phyloP scores from a whole-genome alignment of 64 coral and sea anemone genomes.

The Montipora sp. region DNA sequence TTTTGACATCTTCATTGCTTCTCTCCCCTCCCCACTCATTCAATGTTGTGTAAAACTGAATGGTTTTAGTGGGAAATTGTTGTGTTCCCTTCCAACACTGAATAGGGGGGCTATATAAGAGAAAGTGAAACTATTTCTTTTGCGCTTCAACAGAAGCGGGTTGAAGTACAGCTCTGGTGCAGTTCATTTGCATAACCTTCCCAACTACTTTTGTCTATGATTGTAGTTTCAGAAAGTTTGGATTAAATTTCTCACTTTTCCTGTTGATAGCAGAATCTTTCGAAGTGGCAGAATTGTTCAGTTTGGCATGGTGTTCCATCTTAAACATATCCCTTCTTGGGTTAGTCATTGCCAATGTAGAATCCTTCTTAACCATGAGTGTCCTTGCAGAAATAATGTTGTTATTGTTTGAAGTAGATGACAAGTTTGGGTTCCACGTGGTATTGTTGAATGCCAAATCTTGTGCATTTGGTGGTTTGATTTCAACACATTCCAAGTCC shows the following conservation, averaged over 20 bases:
- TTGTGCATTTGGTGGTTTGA: constrained; percentile 22
- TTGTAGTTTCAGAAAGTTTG: neutral
- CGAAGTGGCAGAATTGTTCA: neutral
- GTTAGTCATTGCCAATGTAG: neutral
- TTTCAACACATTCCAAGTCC: constrained; percentile 15
- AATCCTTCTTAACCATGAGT: neutral
- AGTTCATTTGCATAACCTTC: too few species aligned
- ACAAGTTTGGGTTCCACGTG: neutral
- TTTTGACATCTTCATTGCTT: too few species aligned
- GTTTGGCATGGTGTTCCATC: neutral
- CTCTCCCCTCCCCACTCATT: too few species aligned
- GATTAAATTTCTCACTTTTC: neutral
- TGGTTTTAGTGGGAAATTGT: too few species aligned
- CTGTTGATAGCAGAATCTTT: neutral
- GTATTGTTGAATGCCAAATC: neutral
- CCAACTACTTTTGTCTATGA: too few species aligned
- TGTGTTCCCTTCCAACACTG: too few species aligned
- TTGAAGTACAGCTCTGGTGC: too few species aligned
- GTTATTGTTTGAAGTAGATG: neutral
- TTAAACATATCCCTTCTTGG: neutral
- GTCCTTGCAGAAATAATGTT: neutral
- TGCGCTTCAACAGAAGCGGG: too few species aligned
- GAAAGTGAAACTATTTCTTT: too few species aligned
- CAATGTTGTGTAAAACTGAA: too few species aligned
- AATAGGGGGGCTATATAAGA: too few species aligned